phyloP scores from a whole-genome alignment of 2,797 vertebrate species.

The Acomys russatus region DNA sequence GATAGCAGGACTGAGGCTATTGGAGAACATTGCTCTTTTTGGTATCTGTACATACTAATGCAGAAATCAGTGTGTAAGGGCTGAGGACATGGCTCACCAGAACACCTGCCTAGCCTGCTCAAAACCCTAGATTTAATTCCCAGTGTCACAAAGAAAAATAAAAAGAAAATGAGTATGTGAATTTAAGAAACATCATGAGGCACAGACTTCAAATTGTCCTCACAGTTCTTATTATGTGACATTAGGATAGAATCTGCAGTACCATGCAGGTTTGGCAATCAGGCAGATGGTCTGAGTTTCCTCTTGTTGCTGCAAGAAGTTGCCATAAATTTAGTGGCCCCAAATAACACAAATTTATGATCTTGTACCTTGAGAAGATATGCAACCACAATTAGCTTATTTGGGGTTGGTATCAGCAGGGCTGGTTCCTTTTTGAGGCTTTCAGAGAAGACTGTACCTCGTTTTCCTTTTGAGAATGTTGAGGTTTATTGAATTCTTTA shows the following conservation, averaged over 20 bases:
- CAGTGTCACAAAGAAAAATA: neutral
- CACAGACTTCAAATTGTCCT: conserved; percentile 34
- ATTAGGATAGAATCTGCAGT: neutral
- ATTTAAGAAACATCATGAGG: neutral
- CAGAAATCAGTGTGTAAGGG: neutral
- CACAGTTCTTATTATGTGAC: conserved; percentile 5
- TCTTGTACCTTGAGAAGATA: neutral
- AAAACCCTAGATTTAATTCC: neutral
- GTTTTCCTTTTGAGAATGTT: conserved; percentile 29
- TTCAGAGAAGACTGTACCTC: neutral
- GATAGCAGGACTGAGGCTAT: neutral
- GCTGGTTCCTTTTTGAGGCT: neutral
- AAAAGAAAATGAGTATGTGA: conserved; percentile 34
- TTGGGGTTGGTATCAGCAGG: neutral
- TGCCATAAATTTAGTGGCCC: neutral
- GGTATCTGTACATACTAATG: conserved; percentile 18
- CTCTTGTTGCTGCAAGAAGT: conserved; percentile 22
- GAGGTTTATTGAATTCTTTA: neutral
- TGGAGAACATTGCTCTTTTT: neutral
- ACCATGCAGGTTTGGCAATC: neutral
- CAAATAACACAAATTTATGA: conserved; percentile 3
- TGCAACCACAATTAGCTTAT: conserved; percentile 38
- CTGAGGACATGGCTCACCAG: neutral
- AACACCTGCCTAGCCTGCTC: neutral
- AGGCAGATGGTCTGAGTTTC: conserved; percentile 27